Conservation (phyloP, 1,140 invertebrate species). For the Ostrea denselamellosa region DNA sequence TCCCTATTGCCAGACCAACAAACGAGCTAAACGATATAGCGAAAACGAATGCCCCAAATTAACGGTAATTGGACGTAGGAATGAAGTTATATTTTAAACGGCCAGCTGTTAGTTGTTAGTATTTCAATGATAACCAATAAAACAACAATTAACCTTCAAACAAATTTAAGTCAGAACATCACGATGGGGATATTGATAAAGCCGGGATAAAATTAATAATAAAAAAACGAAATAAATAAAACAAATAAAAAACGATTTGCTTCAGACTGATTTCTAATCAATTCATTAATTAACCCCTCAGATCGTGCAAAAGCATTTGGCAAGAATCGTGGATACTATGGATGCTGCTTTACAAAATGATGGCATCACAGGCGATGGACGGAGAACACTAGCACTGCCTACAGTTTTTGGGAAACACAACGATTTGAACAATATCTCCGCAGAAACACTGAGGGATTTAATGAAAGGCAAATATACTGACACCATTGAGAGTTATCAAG, state of each 20-base stretch:
- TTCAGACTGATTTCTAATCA: background rate
- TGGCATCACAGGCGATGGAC: conserved; percentile 44
- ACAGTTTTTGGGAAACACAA: conserved; percentile 87
- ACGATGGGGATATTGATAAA: background rate
- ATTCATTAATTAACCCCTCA: background rate
- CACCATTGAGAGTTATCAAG: conserved; percentile 63
- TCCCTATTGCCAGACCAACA: background rate
- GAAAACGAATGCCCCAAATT: background rate
- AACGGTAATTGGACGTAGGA: background rate
- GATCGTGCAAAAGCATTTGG: background rate
- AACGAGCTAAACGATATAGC: background rate
- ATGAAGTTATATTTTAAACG: background rate
- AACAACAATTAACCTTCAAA: no score
- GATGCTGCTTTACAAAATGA: background rate
- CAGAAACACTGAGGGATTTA: conserved; percentile 82
- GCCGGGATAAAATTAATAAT: background rate
- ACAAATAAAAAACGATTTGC: no score
- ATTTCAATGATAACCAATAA: no score
- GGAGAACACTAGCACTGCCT: conserved; percentile 81
- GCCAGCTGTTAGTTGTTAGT: no score
- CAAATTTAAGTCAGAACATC: no score
- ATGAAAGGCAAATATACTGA: conserved; percentile 66
- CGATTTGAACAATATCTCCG: conserved; percentile 91
- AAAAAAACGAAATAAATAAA: background rate
- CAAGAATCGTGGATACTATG: background rate